Base-by-base conservation (phyloP, 2,113 vertebrate species). In the Poeciliopsis prolifica region DNA sequence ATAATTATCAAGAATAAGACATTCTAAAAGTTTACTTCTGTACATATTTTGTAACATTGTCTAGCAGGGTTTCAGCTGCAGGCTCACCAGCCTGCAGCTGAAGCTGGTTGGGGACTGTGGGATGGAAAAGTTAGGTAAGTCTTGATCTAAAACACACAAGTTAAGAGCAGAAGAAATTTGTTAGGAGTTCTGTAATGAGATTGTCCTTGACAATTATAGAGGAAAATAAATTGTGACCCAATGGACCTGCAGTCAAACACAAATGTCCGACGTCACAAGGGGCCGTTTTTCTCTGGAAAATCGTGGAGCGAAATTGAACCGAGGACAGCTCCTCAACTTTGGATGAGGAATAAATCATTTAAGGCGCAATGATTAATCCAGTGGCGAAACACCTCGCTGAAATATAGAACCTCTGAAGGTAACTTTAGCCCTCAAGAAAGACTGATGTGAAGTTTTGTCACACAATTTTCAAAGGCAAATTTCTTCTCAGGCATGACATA, bases 361-460 rank as follows among this genome's bases (percentile, higher is more conserved):
- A 91, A 77, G 29, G 64, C 19, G 68, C 37, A 14, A 74, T 92
- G 87, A 92, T 92, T 83, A 94, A 92, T 92, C 87, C 84, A 28
- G 61, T 51, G 61, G 74, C 31, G 75, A 84, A 93, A 88, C 22
- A 72, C 70, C 73, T 40, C 35, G 24, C 61, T 88, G 82, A 89
- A 89, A 86, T 86, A 84, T 71, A 69, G 60, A 68, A 48, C 67
- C 83, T 89, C 67, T 86, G 87, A 90, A 92, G 91, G 88, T 93
- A 92, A 93, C 86, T 88, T 91, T 91, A 86, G 73, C 88, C 84
- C 88, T 93, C 80, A 84, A 87, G 85, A 88, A 93, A 94, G 91
- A 92, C 75, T 71, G 85, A 94, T 90, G 86, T 89, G 81, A 74
- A 83, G 85, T 85, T 88, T 91, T 87, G 80, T 82, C 84, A 77